phyloP scores from a whole-genome alignment of 2,113 vertebrate genomes.

The Damaliscus lunatus region DNA sequence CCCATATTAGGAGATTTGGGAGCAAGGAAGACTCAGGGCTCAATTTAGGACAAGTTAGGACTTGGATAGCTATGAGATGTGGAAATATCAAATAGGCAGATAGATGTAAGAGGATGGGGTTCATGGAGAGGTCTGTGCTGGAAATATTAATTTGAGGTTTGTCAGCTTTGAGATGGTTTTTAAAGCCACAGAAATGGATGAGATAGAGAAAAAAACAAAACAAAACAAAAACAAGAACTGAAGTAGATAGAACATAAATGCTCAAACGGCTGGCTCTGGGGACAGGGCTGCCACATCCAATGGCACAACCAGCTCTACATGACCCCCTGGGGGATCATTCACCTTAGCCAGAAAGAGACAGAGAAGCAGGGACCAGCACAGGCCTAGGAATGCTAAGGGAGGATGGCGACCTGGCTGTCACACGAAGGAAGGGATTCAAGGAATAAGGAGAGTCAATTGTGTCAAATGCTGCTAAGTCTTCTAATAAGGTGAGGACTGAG shows the following conservation, averaged over 20 bases:
- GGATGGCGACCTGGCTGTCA: neutral
- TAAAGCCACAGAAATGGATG: neutral
- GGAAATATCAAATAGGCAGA: neutral
- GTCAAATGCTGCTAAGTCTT: neutral
- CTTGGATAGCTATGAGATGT: neutral
- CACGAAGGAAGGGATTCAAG: neutral
- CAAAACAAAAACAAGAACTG: neutral
- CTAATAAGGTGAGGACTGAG: neutral
- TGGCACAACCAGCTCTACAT: fast-evolving
- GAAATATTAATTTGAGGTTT: neutral
- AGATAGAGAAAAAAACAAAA: neutral
- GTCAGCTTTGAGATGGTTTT: neutral
- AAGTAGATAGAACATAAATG: neutral
- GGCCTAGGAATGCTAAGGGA: neutral
- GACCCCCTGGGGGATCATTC: neutral
- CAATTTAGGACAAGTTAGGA: neutral
- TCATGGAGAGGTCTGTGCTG: neutral
- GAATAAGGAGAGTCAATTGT: neutral
- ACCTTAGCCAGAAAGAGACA: neutral
- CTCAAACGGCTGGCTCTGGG: neutral
- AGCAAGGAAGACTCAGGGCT: neutral
- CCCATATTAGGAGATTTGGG: neutral
- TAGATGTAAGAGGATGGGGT: neutral
- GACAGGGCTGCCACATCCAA: neutral
- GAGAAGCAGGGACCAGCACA: neutral